Percentiles rank a stretch among this genome's conserved stretches.
Conservation (phyloP, 1,140 invertebrate species). For the Sinonovacula constricta region DNA sequence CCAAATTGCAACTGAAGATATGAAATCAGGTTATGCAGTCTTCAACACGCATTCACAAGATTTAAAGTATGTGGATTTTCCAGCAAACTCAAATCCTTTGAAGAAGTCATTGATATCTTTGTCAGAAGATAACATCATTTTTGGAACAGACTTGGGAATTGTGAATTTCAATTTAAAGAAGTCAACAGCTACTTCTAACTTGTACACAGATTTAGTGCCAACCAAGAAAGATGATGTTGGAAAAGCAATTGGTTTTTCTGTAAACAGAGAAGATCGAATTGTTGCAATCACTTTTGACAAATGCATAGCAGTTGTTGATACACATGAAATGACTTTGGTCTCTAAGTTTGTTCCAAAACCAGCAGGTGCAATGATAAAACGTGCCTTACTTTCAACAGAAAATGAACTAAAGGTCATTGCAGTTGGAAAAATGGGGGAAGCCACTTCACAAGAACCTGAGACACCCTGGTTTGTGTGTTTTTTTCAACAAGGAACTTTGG, state of each 20-base stretch:
- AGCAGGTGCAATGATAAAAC: slow-evolving; percentile 14
- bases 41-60: slow-evolving; percentile 20
- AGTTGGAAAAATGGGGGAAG: slow-evolving; percentile 1
- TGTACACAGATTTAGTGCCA: too few relatives aligned
- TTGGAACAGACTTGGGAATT: too few relatives aligned
- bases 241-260: neutral
- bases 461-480: slow-evolving; percentile 24
- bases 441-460: slow-evolving; percentile 9
- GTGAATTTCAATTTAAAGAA: too few relatives aligned
- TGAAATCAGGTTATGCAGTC: slow-evolving; percentile 11
- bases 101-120: too few relatives aligned
- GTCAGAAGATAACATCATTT: too few relatives aligned
- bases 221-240: too few relatives aligned
- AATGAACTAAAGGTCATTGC: slow-evolving; percentile 8
- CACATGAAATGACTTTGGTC: neutral
- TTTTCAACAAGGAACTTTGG: slow-evolving; percentile 25
- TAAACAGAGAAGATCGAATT: slow-evolving; percentile 3
- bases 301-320: slow-evolving; percentile 6
- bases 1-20: slow-evolving; percentile 20
- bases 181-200: too few relatives aligned
- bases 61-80: neutral
- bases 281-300: neutral
- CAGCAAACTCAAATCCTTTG: too few relatives aligned
- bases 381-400: slow-evolving; percentile 6
- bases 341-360: slow-evolving; percentile 12